These are phyloP conservation scores for Pantala flavescens DNA, from an alignment of 1,140 invertebrate genomes.

Conservation along the genomic window DNA sequence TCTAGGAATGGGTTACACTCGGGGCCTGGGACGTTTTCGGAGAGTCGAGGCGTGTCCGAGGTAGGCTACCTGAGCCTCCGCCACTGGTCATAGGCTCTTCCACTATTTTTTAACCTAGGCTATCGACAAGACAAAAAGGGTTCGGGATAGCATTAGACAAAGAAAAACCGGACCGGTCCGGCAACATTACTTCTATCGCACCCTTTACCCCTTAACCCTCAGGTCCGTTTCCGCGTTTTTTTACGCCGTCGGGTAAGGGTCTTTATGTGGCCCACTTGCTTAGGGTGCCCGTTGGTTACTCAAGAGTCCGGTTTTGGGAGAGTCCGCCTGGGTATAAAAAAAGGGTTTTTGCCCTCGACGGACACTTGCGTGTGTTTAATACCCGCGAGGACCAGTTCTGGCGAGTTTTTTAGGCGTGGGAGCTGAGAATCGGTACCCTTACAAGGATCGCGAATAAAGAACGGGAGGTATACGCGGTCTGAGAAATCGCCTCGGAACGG, in stretches of 20 bases:
- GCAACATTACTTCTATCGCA: neutral
- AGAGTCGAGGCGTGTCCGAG: neutral
- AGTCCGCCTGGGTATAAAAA: neutral
- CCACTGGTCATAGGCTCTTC: neutral
- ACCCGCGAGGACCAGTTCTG: neutral
- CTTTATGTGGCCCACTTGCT: neutral
- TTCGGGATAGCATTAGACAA: neutral
- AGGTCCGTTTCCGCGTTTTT: neutral
- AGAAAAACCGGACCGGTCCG: neutral
- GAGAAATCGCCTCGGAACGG: too few relatives aligned
- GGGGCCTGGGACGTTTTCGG: neutral
- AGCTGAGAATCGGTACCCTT: neutral
- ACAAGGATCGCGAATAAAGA: too few relatives aligned
- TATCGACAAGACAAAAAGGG: neutral
- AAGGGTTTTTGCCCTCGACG: neutral
- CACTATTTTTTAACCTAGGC: neutral
- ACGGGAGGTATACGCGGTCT: too few relatives aligned
- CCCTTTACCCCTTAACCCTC: neutral
- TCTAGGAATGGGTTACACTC: neutral
- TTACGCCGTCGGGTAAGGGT: neutral
- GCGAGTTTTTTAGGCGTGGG: slow-evolving; percentile 1
- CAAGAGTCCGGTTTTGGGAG: neutral
- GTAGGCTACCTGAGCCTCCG: neutral
- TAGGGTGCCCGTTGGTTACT: neutral
- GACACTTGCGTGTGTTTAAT: neutral